Base-by-base conservation (phyloP, 2,888 invertebrate genomes). In the Xestia ashworthii region DNA sequence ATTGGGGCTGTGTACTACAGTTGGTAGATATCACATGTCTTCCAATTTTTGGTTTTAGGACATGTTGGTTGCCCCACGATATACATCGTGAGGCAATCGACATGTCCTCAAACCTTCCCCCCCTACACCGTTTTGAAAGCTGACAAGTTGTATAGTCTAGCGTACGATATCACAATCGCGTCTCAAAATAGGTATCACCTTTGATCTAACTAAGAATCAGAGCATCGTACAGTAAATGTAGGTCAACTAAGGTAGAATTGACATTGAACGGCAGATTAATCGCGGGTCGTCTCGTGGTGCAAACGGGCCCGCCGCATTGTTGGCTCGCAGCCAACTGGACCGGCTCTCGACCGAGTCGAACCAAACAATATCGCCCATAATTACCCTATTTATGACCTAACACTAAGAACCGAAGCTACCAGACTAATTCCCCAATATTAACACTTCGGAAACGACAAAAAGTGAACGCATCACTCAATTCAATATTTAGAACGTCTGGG, bases 241-340 rank as follows among this genome's bases (percentile, higher is more conserved):
- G 94, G 93, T 93, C 92, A 90, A 80, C 87, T 85, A 88, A 88
- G 88, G 89, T 88, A 90, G 90, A 91, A 93, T 93, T 95, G 95
- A 95, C 95, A 95, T 95, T 96, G 95, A 94, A 93, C 89, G 87
- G 84, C 69, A 88, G 78, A 85, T 86, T 83, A 86, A 92, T 91
- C 89, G 88, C 90, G 86, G 86, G 90, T 83, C 90, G 90, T 90
- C 90, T 88, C 86, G 88, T 87, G 88, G 90, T 91, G 91, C 92
- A 90, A 91, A 89, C 89, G 89, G 89, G 89, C 86, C 76, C 88
- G 82, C 82, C 89, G 75, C 83, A 88, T 88, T 89, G 88, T 92
- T 95, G 95, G 95, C 93, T 25, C 4, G 9, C 3, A 60, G 92
- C 95, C 95, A 95, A 95, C 84, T 95, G 85, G 92, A 94, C 89